These are phyloP conservation scores for Hermaeophaga mercurialis DNA, from an alignment of 2,888 invertebrate genomes.

Conservation along the genomic window DNA sequence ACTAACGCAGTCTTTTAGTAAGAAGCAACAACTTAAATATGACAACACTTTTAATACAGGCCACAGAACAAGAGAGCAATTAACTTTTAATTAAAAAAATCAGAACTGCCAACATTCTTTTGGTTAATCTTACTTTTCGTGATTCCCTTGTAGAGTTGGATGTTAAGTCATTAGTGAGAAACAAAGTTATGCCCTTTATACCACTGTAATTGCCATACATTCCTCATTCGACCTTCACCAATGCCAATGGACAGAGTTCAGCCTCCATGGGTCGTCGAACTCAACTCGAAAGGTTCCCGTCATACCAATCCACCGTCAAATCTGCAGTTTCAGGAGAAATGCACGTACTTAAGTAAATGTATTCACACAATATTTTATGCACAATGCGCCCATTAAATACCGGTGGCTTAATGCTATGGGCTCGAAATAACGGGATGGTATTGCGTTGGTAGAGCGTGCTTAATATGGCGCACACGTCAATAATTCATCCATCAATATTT, in stretches of 20 bases:
- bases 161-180: background rate
- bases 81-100: too few relatives aligned
- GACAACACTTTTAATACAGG: too few relatives aligned
- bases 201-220: constrained; percentile 7
- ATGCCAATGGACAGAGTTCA: constrained; percentile 21
- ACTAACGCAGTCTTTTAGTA: too few relatives aligned
- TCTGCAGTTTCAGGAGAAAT: background rate
- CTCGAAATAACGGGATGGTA: background rate
- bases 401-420: background rate
- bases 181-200: background rate
- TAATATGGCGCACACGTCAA: background rate
- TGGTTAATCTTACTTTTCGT: too few relatives aligned
- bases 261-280: constrained; percentile 9
- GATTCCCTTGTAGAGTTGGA: background rate
- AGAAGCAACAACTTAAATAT: too few relatives aligned
- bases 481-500: too few relatives aligned
- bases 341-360: background rate
- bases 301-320: constrained; percentile 6
- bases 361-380: constrained; percentile 4
- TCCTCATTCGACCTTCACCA: constrained; percentile 22
- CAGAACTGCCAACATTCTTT: too few relatives aligned
- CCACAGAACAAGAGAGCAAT: too few relatives aligned
- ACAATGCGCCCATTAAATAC: background rate
- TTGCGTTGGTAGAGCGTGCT: background rate
- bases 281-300: background rate